Percentiles rank a stretch among this genome's conserved stretches.
Evolutionary conservation across 2,888 invertebrate genomes (phyloP).

Genomic region (Calliphora vomitoria): DNA sequence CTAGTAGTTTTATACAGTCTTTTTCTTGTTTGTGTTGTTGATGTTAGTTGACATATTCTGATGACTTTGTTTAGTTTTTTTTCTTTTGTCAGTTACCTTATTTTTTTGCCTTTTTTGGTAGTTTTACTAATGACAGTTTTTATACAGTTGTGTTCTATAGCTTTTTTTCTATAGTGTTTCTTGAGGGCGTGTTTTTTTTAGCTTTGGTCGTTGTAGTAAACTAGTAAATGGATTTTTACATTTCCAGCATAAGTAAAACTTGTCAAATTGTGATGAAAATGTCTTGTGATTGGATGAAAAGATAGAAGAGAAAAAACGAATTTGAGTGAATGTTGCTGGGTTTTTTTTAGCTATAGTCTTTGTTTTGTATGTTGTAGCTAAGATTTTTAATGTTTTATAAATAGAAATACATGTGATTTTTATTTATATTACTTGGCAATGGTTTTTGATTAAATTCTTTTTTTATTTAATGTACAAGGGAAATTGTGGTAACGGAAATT

Average conservation of each 20-base stretch:
- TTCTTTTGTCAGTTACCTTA: background rate
- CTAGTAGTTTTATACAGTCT: background rate
- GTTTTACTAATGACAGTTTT: constrained; percentile 43
- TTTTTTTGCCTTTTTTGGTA: background rate
- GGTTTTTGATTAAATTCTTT: background rate
- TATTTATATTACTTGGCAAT: background rate
- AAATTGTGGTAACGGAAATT: background rate
- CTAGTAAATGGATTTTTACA: constrained; percentile 4
- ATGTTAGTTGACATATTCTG: constrained; percentile 37
- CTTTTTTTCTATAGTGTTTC: background rate
- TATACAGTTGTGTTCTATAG: constrained; percentile 13
- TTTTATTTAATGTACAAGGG: background rate
- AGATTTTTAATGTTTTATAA: background rate
- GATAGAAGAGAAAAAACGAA: background rate
- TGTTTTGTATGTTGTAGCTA: background rate
- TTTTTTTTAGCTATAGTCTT: too few relatives aligned
- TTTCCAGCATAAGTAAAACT: constrained; percentile 10
- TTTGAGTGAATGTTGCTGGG: background rate
- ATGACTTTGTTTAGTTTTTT: constrained; percentile 15
- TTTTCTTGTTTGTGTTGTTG: constrained; percentile 3
- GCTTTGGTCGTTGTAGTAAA: background rate
- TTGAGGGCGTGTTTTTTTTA: constrained; percentile 20
- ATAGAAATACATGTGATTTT: background rate
- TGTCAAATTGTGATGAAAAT: constrained; percentile 40
- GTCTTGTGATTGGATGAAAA: constrained; percentile 13